Conservation (phyloP, 2,888 invertebrate genomes). For the Dryocosmus kuriphilus region DNA sequence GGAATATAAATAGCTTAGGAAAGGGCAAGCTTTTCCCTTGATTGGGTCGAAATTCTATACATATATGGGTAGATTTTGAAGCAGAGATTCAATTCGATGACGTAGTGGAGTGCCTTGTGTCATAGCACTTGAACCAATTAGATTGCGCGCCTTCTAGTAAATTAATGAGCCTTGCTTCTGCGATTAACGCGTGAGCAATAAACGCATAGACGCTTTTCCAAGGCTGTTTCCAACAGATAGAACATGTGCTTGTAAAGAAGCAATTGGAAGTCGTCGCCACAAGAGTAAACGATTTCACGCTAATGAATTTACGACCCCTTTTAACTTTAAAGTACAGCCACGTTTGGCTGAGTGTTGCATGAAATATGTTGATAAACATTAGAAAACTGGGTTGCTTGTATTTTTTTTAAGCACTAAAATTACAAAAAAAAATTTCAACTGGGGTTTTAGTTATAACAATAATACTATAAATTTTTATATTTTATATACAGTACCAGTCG, state of each 20-base stretch:
- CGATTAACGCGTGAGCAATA: slow-evolving; percentile 49
- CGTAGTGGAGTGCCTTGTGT: slow-evolving; percentile 46
- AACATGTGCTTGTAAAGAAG: slow-evolving; percentile 39
- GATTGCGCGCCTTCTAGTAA: slow-evolving; percentile 55
- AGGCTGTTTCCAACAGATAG: slow-evolving; percentile 44
- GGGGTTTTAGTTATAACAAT: no score
- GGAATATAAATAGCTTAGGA: no score
- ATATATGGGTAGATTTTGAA: no score
- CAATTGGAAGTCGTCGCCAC: slow-evolving; percentile 44
- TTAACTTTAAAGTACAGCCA: slow-evolving; percentile 20
- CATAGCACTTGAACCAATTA: slow-evolving; percentile 66
- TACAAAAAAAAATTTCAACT: background rate
- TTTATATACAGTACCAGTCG: no score
- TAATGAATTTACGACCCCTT: slow-evolving; percentile 10
- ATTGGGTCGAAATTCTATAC: no score
- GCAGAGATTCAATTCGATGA: background rate
- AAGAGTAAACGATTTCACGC: slow-evolving; percentile 51
- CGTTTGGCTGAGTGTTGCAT: background rate
- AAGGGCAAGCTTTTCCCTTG: no score
- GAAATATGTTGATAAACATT: background rate
- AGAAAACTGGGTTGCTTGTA: background rate
- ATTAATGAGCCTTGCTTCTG: slow-evolving; percentile 57
- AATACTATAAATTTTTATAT: no score
- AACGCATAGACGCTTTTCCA: slow-evolving; percentile 47
- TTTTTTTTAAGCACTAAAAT: background rate